Evolutionary conservation across 2,797 vertebrate genomes (phyloP).

Genomic region (Sebastes taczanowskii): DNA sequence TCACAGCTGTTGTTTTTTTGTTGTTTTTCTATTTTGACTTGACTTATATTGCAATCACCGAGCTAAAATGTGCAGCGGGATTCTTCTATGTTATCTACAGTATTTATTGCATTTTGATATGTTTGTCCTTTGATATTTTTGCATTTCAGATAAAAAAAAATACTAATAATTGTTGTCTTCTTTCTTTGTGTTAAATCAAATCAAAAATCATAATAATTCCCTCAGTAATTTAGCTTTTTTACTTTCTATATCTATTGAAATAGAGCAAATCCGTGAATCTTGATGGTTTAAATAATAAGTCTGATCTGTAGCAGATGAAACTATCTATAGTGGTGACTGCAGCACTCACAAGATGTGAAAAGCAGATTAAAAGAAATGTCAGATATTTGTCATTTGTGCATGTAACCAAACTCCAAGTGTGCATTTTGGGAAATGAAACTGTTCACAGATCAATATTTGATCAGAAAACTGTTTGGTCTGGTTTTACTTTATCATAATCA

Average conservation of each 20-base stretch:
- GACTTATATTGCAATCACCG: background rate
- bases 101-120: constrained; percentile 55
- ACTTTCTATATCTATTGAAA: background rate
- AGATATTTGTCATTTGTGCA: background rate
- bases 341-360: background rate
- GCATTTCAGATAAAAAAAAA: constrained; percentile 22
- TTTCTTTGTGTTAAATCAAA: background rate
- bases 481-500: background rate
- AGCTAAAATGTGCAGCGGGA: background rate
- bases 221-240: background rate
- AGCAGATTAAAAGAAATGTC: background rate
- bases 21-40: background rate
- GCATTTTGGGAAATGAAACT: background rate
- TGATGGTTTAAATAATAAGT: background rate
- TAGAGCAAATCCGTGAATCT: background rate
- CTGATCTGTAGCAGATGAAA: background rate
- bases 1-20: background rate
- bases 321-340: background rate
- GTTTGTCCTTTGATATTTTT: constrained; percentile 16
- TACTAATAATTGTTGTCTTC: background rate
- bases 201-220: background rate
- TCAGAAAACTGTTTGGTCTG: background rate
- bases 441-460: background rate
- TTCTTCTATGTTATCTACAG: background rate
- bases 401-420: background rate